These are phyloP conservation scores for Brachystomella parvula DNA, from an alignment of 1,140 invertebrate species.

Conservation along the genomic window DNA sequence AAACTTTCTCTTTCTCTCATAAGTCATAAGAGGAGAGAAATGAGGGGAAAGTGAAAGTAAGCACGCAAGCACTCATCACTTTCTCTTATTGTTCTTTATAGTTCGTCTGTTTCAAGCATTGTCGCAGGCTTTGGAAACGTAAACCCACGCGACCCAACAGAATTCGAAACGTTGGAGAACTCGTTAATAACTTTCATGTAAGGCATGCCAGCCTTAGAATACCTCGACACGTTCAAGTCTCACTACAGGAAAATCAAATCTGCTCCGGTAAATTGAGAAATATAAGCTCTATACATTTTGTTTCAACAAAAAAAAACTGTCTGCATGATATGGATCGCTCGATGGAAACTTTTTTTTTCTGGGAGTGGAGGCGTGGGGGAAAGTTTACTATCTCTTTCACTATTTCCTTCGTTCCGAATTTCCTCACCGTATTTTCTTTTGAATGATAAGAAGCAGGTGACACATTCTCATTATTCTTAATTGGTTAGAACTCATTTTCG, in stretches of 20 bases:
- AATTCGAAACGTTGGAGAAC: constrained; percentile 8
- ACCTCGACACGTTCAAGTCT: constrained; percentile 6
- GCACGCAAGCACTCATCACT: not conserved
- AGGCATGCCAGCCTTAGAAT: not conserved
- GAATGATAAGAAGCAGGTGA: no score
- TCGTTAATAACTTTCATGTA: not conserved
- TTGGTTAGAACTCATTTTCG: no score
- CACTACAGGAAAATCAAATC: not conserved
- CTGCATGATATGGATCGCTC: not conserved
- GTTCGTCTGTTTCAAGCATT: constrained; percentile 16
- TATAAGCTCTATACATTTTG: not conserved
- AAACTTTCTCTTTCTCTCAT: not conserved
- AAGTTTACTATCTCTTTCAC: no score
- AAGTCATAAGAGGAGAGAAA: not conserved
- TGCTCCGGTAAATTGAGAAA: constrained; percentile 1
- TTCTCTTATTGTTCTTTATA: constrained; percentile 4
- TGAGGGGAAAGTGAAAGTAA: not conserved
- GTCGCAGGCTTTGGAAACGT: not conserved
- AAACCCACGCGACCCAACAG: not conserved
- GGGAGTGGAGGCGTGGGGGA: not conserved
- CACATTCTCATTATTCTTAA: no score
- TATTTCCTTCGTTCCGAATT: no score
- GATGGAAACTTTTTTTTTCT: not conserved
- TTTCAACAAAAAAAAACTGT: not conserved
- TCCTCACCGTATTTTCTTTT: no score